Evolutionary conservation across 2,113 vertebrate genomes (phyloP), one percentile per base, ranked within the genome.

Genomic region (Perca flavescens): DNA sequence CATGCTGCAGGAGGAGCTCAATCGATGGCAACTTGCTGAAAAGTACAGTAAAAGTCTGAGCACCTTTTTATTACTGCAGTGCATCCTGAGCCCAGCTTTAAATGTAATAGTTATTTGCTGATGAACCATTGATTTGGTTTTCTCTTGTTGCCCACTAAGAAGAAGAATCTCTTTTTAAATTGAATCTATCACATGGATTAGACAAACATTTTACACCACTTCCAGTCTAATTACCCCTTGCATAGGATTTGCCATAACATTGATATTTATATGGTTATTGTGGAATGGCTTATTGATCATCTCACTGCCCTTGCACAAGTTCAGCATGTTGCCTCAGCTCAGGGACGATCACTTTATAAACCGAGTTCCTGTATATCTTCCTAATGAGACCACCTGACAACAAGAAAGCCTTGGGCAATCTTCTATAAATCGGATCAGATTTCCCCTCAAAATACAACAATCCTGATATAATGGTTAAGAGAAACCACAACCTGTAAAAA

Each of bases 71-170:
- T 91, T 49, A 67, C 81, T 16, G 10, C 40, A 11, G 40, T 43
- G 40, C 68, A 43, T 57, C 65, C 58, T 19, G 64, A 71, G 69
- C 75, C 49, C 73, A n/a, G 57, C 74, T 66, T 83, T 72, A 82
- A 64, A 86, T 85, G 10, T 56, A 84, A 84, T 87, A 83, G 77
- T 86, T 89, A 91, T 91, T 88, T 90, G 86, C 71, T 86, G 69
- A 86, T 71, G 80, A 86, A 71, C 80, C 80, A 92, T 95, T 89
- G 92, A 93, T 92, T 88, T 53, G 6, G 0, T 47, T 74, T 69
- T 64, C 49, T 82, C 82, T 69, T 40, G 74, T 86, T n/a, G n/a
- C 77, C 77, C 81, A 90, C 91, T 89, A 91, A 77, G 53, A 69
- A 52, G 65, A 87, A 84, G 82, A 82, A 82, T 85, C 61, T 86